Percentiles rank a stretch among this genome's conserved stretches.
phyloP scores from a whole-genome alignment of 1,140 invertebrate genomes.

The Bombus confusus region DNA sequence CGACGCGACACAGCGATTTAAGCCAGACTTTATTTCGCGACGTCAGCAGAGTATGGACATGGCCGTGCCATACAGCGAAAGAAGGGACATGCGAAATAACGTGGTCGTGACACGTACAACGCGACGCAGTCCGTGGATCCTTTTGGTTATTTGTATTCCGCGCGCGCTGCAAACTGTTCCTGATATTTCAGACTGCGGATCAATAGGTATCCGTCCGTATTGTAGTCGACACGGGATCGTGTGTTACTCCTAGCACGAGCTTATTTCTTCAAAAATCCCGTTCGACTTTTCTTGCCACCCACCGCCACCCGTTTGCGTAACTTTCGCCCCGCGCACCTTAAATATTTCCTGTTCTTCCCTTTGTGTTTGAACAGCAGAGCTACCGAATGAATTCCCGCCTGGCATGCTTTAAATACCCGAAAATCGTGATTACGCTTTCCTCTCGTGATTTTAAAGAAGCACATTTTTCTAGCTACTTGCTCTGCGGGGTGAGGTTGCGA shows the following conservation, averaged over 20 bases:
- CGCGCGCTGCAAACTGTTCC: conserved; percentile 19
- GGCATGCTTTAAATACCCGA: conserved; percentile 1
- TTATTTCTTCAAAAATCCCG: conserved; percentile 38
- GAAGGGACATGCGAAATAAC: conserved; percentile 19
- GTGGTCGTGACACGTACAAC: conserved; percentile 12
- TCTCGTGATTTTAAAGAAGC: no score
- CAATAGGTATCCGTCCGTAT: conserved; percentile 44
- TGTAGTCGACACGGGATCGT: conserved; percentile 21
- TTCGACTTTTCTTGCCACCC: conserved; percentile 1
- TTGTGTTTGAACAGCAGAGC: no score
- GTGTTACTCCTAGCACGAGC: conserved; percentile 24
- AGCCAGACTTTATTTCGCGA: neutral
- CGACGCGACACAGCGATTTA: neutral
- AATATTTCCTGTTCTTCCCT: no score
- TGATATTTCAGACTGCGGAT: conserved; percentile 44
- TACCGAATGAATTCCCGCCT: neutral
- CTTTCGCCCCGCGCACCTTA: no score
- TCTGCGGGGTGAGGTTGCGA: no score
- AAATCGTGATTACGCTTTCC: no score
- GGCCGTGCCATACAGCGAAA: neutral
- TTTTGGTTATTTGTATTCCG: conserved; percentile 42
- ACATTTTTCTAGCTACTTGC: no score
- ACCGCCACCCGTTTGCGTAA: neutral
- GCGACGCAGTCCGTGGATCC: conserved; percentile 6
- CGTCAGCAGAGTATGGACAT: neutral